Percentiles rank a stretch among this genome's conserved stretches.
Evolutionary conservation across 2,113 vertebrate species (phyloP).

Genomic region (Nerophis lumbriciformis): DNA sequence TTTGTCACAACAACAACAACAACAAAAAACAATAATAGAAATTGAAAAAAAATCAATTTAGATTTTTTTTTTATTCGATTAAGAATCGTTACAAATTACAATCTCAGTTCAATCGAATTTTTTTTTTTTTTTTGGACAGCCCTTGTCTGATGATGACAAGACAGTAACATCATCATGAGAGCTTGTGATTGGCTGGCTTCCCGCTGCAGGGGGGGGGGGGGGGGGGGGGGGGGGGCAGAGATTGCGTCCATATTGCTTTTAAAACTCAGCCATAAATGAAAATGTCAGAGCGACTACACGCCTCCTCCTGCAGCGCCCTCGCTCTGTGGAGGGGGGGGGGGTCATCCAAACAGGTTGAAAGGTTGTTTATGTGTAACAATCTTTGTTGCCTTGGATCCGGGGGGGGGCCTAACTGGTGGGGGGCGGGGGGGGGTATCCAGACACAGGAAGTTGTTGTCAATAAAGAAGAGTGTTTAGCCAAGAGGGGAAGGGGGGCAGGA

Average conservation of each 20-base stretch:
- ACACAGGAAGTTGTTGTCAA: constrained; percentile 10
- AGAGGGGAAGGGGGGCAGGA: constrained; percentile 36
- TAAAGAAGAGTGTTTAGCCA: constrained; percentile 21
- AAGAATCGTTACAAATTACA: too few species aligned
- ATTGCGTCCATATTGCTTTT: constrained; percentile 60
- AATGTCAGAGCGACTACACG: constrained; percentile 55
- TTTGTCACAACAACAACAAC: too few species aligned
- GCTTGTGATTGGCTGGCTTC: constrained; percentile 23
- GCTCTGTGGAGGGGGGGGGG: too few species aligned
- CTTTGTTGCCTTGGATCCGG: constrained; percentile 1
- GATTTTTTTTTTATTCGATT: too few species aligned
- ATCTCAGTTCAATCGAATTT: too few species aligned
- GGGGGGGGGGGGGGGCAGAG: constrained; percentile 11
- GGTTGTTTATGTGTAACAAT: too few species aligned
- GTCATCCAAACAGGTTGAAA: too few species aligned
- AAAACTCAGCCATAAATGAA: constrained; percentile 66
- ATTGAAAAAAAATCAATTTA: too few species aligned
- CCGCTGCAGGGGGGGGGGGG: constrained; percentile 24
- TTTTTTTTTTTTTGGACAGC: too few species aligned
- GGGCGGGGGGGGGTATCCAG: constrained; percentile 13
- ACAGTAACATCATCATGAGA: neutral
- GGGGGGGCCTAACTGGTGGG: neutral
- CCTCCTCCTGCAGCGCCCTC: constrained; percentile 28
- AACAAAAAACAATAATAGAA: too few species aligned
- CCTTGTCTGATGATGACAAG: too few species aligned